Percentiles rank a stretch among this genome's conserved stretches.
These are phyloP conservation scores for Electrophaes corylata DNA, from an alignment of 2,888 invertebrate species.

Conservation along the genomic window DNA sequence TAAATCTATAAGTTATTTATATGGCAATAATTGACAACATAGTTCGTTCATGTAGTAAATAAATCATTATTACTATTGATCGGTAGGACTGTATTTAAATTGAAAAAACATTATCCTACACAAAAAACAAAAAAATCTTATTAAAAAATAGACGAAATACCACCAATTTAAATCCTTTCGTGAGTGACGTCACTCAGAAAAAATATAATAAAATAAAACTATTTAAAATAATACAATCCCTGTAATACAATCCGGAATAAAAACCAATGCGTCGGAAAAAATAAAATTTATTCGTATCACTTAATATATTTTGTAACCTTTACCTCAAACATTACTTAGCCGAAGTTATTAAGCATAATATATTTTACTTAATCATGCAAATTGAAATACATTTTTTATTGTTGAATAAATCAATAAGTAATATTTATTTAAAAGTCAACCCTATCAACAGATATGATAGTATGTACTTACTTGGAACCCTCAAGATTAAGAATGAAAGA, in stretches of 20 bases:
- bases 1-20: not conserved
- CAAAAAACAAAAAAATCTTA: not conserved
- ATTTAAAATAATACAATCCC: constrained; percentile 35
- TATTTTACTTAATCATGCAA: constrained; percentile 7
- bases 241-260: constrained; percentile 48
- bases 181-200: constrained; percentile 1
- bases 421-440: not conserved
- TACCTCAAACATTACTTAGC: constrained; percentile 24
- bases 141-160: not conserved
- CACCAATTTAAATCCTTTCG: constrained; percentile 7
- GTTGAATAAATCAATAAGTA: not conserved
- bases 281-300: constrained; percentile 54
- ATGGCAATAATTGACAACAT: not conserved
- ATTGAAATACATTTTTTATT: not conserved
- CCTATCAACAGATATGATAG: not conserved
- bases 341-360: not conserved
- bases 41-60: too few species aligned
- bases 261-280: constrained; percentile 50
- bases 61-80: not conserved
- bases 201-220: constrained; percentile 17
- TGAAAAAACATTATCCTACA: too few species aligned
- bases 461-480: too few species aligned
- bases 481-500: not conserved
- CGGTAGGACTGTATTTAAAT: constrained; percentile 3
- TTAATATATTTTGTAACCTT: constrained; percentile 33